Percentiles rank a stretch among this genome's conserved stretches.
These are phyloP conservation scores for Eumeta japonica DNA, from an alignment of 1,140 invertebrate species.

Conservation along the genomic window DNA sequence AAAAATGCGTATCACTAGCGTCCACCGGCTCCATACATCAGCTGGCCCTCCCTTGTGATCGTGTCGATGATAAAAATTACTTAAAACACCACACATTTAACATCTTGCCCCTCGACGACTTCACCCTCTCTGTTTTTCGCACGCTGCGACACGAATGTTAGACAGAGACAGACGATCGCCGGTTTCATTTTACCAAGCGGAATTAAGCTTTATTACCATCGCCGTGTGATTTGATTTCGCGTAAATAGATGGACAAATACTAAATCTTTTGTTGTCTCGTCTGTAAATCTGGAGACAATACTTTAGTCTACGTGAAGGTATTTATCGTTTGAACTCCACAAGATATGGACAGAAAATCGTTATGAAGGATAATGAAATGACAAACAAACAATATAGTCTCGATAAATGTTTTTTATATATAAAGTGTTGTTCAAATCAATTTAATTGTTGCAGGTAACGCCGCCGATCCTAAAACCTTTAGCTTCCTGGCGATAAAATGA, in stretches of 20 bases:
- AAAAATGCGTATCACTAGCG: background rate
- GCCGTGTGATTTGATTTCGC: too few species aligned
- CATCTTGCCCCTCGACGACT: constrained; percentile 31
- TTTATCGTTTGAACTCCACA: too few species aligned
- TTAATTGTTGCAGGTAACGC: background rate
- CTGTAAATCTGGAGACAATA: too few species aligned
- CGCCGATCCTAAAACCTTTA: background rate
- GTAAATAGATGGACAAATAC: constrained; percentile 10
- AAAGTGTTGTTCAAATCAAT: too few species aligned
- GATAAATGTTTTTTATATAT: background rate
- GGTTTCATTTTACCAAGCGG: too few species aligned
- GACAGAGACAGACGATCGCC: constrained; percentile 19
- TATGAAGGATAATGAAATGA: too few species aligned
- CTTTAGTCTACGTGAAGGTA: too few species aligned
- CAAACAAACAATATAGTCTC: background rate
- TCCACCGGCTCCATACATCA: constrained; percentile 48
- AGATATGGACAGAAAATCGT: too few species aligned
- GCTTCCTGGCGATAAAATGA: background rate
- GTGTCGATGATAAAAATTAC: constrained; percentile 57
- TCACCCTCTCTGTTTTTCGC: constrained; percentile 24
- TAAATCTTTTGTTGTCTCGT: constrained; percentile 42
- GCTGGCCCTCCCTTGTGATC: constrained; percentile 42
- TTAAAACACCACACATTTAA: constrained; percentile 57
- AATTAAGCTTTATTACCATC: too few species aligned
- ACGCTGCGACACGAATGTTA: constrained; percentile 10